Evolutionary conservation across 2,797 vertebrate genomes (phyloP), one percentile per base, ranked within the genome.

Genomic region (Emydoidea blandingii): DNA sequence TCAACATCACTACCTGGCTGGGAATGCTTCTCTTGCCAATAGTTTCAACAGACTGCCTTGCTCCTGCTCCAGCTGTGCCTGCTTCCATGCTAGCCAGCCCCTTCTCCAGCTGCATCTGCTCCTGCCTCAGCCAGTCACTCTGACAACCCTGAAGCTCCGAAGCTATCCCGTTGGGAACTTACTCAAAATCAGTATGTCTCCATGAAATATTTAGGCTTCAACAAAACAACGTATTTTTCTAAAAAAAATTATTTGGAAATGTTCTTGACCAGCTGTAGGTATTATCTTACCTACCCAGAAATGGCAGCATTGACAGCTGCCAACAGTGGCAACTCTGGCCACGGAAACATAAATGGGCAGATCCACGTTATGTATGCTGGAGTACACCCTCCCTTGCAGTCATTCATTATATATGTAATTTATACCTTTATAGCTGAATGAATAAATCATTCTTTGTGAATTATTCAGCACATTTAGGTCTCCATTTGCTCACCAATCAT

Each of bases 241-340:
- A 21, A 68, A 68, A 14, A 68, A n/a, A 65, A 65, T 62, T 34
- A 21, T 18, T 68, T 68, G 16, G 86, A 88, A 89, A 74, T 83
- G 62, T 91, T 94, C 56, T 92, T 65, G 86, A 85, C 86, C 91
- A 96, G 62, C 83, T 93, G 56, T 91, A 57, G 88, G 87, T 54
- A 79, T 87, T 82, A 82, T 14, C 62, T 94, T 80, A 82, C 84
- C n/a, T 0, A 90, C 83, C 83, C 8, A 2, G 62, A 68, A n/a
- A 19, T n/a, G 62, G 62, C 34, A 68, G 34, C 16, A 19, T 68
- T 68, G 34, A 68, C 16, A 27, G 72, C 89, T 95, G n/a, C 83
- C 87, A 72, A 92, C 37, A 50, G 88, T n/a, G 59, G 34, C 2
- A 9, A n/a, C 72, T 94, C 87, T 85, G 84, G 34, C 83, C 16